Evolutionary conservation across 2,797 vertebrate genomes (phyloP).

Genomic region (Dipus sagitta): DNA sequence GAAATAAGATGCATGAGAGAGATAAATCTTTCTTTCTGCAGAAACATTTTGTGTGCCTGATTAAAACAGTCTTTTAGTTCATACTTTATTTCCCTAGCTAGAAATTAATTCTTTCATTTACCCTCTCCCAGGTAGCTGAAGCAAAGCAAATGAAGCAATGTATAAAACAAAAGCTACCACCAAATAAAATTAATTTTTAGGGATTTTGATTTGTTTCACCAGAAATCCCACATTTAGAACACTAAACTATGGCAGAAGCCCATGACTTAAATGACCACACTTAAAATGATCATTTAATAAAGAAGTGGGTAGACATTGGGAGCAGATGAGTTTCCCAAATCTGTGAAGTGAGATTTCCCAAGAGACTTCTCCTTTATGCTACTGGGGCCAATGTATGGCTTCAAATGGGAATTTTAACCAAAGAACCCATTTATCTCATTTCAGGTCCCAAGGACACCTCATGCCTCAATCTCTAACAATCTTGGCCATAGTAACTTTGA

Average conservation of each 20-base stretch:
- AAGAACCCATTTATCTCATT: background rate
- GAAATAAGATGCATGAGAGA: background rate
- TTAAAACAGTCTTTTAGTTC: background rate
- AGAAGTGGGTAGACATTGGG: background rate
- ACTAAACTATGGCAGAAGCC: background rate
- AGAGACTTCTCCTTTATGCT: slow-evolving; percentile 10
- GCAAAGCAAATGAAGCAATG: slow-evolving; percentile 13
- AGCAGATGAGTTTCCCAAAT: background rate
- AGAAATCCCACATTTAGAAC: background rate
- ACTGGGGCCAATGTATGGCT: background rate
- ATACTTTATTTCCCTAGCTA: background rate
- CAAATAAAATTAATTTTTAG: background rate
- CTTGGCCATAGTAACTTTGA: background rate
- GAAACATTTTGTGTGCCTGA: background rate
- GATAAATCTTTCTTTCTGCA: background rate
- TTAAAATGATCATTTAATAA: background rate
- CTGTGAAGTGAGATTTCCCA: background rate
- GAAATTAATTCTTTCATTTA: slow-evolving; percentile 11
- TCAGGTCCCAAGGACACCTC: background rate
- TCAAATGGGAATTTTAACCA: slow-evolving; percentile 12
- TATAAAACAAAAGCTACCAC: background rate
- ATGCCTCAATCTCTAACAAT: background rate
- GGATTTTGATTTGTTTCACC: background rate
- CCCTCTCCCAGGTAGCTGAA: background rate
- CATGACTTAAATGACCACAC: background rate